These are phyloP conservation scores for Gordius sp. DNA, from an alignment of 2,888 invertebrate genomes.

Conservation along the genomic window DNA sequence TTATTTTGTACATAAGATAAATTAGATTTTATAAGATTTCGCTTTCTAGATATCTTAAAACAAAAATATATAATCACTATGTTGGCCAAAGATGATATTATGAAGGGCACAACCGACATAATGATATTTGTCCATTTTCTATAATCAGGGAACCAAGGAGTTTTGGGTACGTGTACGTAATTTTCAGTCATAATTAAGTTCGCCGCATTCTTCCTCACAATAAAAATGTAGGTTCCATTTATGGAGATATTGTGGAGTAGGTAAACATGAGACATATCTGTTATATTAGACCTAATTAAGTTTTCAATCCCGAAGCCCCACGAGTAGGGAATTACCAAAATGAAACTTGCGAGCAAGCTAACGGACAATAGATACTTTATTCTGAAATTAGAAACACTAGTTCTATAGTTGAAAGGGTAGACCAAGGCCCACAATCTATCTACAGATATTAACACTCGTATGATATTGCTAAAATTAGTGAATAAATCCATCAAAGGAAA, in stretches of 20 bases:
- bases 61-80: background rate
- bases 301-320: no score
- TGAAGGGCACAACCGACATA: background rate
- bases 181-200: no score
- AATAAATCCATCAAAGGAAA: slow-evolving; percentile 2
- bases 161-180: no score
- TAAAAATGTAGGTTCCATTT: no score
- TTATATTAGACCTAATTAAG: no score
- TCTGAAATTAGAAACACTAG: background rate
- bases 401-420: background rate
- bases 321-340: background rate
- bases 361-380: background rate
- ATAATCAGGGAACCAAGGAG: background rate
- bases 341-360: background rate
- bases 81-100: background rate
- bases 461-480: background rate
- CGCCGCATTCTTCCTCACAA: no score
- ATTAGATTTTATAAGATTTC: background rate
- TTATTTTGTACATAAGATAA: no score
- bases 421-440: background rate
- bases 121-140: background rate
- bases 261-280: no score
- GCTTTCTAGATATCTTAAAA: background rate
- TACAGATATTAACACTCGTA: background rate
- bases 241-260: no score